Evolutionary conservation across 2,797 vertebrate genomes (phyloP).

Genomic region (Pipistrellus pipistrellus): DNA sequence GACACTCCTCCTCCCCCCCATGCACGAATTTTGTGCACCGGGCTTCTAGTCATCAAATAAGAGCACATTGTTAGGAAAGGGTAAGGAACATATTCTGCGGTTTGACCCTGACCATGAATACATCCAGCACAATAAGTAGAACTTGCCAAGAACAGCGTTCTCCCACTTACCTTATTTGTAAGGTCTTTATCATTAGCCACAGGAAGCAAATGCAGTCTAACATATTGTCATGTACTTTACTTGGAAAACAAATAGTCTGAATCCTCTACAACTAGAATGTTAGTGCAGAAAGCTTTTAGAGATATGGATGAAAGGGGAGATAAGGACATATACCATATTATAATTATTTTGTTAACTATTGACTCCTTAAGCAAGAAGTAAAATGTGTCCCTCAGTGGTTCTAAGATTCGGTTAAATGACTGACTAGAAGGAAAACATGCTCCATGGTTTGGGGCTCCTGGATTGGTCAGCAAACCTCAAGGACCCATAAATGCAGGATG

Average conservation of each 20-base stretch:
- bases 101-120: background rate
- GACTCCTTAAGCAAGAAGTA: background rate
- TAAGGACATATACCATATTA: background rate
- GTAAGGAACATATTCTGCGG: background rate
- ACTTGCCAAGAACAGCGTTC: background rate
- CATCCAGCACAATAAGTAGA: background rate
- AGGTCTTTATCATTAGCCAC: background rate
- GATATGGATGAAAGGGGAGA: background rate
- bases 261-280: background rate
- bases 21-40: too few species aligned
- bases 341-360: slow-evolving; percentile 6
- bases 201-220: background rate
- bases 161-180: background rate
- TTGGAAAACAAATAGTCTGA: slow-evolving; percentile 51
- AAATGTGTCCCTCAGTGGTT: background rate
- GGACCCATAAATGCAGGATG: background rate
- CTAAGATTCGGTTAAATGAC: background rate
- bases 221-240: background rate
- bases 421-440: background rate
- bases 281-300: background rate
- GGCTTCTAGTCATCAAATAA: background rate
- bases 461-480: background rate
- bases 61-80: background rate
- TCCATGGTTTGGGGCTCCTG: background rate
- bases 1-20: too few species aligned